Base-by-base conservation (phyloP, 2,797 vertebrate species). In the Pampus argenteus region DNA sequence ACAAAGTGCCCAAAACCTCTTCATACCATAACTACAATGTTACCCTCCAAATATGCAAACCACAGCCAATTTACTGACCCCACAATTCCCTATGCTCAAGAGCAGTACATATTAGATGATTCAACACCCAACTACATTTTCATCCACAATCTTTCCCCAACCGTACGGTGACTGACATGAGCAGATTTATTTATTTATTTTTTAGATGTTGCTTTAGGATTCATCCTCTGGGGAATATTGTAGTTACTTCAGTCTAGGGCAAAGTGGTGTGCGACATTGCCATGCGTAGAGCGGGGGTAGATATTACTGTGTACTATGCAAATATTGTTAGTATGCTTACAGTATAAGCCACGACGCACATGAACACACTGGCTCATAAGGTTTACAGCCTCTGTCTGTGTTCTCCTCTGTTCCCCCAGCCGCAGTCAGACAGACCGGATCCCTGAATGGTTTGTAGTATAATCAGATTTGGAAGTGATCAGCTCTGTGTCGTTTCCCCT, bases 391-490 rank as follows among this genome's bases (percentile, higher is more conserved):
- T 59, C 5, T 23, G 9, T 67, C 31, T 58, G 20, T 42, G 18
- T 26, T 70, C 29, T 68, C 10, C 29, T 57, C 18, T 42, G 18
- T 17, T 22, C 17, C 6, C 42, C 22, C 63, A 29, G 61, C 22
- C 23, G 9, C 29, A 61, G 60, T 54, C 47, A 65, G 74, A 66
- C 60, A 45, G 65, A 75, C 31, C 6, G 14, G 54, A 76, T 79
- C 64, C 22, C 59, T 64, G 60, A 82, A 77, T 77, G 66, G 26
- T 40, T 60, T 74, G 49, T 56, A 26, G 20, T 29, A 5, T 83
- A 88, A 91, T 85, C 49, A 69, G 60, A 87, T 91, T 78, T 88
- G 71, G 63, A 80, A 55, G 76, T 22, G 62, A 86, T 83, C 60
- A 70, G 79, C 38, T 54, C 5, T 6, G 34, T 79, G 59, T 88